Conservation (phyloP, 2,113 vertebrate genomes). For the Oenanthe melanoleuca region DNA sequence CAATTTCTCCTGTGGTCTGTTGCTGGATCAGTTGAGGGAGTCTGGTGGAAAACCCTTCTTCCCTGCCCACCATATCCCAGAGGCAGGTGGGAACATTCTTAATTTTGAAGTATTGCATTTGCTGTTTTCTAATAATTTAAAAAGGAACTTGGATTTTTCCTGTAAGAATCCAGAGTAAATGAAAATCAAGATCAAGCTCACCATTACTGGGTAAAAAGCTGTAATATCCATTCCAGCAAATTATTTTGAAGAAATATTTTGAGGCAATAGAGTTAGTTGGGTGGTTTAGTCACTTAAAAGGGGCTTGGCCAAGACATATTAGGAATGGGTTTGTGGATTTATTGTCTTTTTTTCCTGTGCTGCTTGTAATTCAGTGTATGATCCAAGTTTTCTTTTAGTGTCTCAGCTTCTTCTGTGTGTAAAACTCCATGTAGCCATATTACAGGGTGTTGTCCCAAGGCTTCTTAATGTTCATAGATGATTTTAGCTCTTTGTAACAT, state of each 20-base stretch:
- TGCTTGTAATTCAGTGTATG: neutral
- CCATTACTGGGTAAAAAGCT: neutral
- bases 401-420: neutral
- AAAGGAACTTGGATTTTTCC: neutral
- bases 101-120: neutral
- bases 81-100: neutral
- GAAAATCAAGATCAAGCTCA: neutral
- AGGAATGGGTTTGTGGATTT: neutral
- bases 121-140: neutral
- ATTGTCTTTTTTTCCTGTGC: neutral
- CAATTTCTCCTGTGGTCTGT: neutral
- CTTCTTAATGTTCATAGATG: neutral
- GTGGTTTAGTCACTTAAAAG: neutral
- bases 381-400: neutral
- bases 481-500: neutral
- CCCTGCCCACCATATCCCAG: neutral
- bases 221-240: neutral
- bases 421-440: neutral
- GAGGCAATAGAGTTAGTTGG: neutral
- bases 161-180: neutral
- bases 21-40: neutral
- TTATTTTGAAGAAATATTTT: neutral
- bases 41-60: neutral
- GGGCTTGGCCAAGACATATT: neutral
- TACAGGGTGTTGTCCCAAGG: neutral